Base-by-base conservation (phyloP, 2,113 vertebrate genomes). In the Hiodon tergisus region DNA sequence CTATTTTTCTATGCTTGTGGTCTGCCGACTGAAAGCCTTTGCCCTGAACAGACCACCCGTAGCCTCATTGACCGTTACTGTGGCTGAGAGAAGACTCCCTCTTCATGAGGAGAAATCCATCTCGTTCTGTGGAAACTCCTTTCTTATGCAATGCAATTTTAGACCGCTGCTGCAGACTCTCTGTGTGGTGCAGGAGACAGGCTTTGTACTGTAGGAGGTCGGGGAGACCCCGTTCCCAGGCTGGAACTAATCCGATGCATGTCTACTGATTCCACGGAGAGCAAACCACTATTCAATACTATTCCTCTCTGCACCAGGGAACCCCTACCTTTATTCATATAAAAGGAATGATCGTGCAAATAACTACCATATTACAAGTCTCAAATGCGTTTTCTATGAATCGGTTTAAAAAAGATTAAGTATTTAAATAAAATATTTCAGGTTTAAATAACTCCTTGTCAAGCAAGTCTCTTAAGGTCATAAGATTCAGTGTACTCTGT, bases 1-100 rank as follows among this genome's bases (percentile, higher is more conserved):
- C 81, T 87, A 89, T 89, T 92, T 89, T 91, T 89, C 89, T 91
- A 90, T 90, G 88, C 89, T 90, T 91, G 82, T 88, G 88, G 80
- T 85, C 77, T 85, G 72, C 81, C 79, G 84, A 77, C 71, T 75
- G 80, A 82, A 53, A 70, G 82, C 63, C 63, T 5, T 16, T 47
- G 77, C 85, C 76, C 47, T 77, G 78, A 75, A 81, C 57, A 31
- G 75, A 52, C 53, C 55, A 9, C 10, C 17, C 67, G 50, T 74
- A 51, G 51, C 53, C 31, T 46, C 31, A 65, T 9, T 65, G 51
- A 47, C 71, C 5, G 3, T 6, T 2, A 9, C 2, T 4, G 7
- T 67, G 63, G 48, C n/a, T n/a, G 72, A 31, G 71, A 73, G 71
- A 60, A 60, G 10, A 48, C 62, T 16, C 0, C 5, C 13, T 57